Base-by-base conservation (phyloP, 2,113 vertebrate genomes). In the Leiothrix lutea region DNA sequence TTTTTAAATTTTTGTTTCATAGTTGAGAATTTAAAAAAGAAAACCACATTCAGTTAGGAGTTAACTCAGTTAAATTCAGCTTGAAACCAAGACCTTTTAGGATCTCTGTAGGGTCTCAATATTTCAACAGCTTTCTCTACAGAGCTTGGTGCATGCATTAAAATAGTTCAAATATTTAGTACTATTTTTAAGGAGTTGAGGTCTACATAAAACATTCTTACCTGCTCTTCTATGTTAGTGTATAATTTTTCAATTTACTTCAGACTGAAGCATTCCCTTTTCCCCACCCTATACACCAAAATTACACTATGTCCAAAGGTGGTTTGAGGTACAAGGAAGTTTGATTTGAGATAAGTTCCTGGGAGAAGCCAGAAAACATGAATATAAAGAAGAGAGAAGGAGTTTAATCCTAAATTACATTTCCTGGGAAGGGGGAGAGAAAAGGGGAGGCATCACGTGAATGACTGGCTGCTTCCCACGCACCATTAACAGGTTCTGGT, bases 201-300 rank as follows among this genome's bases (percentile, higher is more conserved):
- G 4, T 86, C 16, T 25, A 9, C 7, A 50, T 9, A 54, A 82
- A 81, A 50, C 29, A 31, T 42, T 67, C 21, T 56, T 44, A 64
- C 22, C 35, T 51, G 5, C 20, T 66, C 20, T 38, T 28, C 15
- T 38, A 14, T 0, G 0, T 29, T 28, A 23, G 8, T 2, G 28
- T 18, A 40, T 11, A 19, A 8, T 28, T 88, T 66, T 26, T 64
- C 5, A 18, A 14, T 47, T 65, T 11, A 36, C 5, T 79, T 79
- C 6, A 36, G n/a, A n/a, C n/a, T n/a, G n/a, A n/a, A n/a, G 19
- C 8, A 40, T 58, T 62, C 7, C 20, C 11, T 31, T 64, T 42
- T 5, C 17, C 25, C 6, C 5, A 53, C 12, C 4, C 22, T 6
- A 22, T 1, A 36, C 9, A 53, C 23, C 21, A 12, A 72, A 86